Conservation (phyloP, 2,113 vertebrate species). For the Nothobranchius kuhntae region DNA sequence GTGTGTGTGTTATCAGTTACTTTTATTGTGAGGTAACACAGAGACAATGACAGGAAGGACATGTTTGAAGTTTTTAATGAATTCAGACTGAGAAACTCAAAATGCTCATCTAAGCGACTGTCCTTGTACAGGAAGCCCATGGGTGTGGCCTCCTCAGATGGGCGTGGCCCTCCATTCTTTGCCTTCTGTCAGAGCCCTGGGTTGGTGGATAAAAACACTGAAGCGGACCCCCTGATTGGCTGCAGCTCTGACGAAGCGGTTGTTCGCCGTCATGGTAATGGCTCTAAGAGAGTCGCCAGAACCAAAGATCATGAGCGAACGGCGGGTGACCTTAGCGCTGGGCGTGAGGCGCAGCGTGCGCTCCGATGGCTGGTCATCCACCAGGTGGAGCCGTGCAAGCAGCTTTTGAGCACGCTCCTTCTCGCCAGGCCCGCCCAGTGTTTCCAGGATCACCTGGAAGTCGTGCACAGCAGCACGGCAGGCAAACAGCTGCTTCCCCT, state of each 20-base stretch:
- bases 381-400: slow-evolving; percentile 82
- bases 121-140: not conserved
- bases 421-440: slow-evolving; percentile 88
- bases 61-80: slow-evolving; percentile 30
- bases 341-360: slow-evolving; percentile 84
- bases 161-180: slow-evolving; percentile 89
- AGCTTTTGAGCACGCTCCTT: slow-evolving; percentile 84
- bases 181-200: slow-evolving; percentile 92
- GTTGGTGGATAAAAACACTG: slow-evolving; percentile 94
- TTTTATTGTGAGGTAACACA: no score
- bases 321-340: slow-evolving; percentile 90
- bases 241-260: slow-evolving; percentile 92
- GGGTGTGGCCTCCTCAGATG: slow-evolving; percentile 82
- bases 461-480: slow-evolving; percentile 91
- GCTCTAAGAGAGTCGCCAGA: slow-evolving; percentile 91
- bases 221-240: slow-evolving; percentile 94
- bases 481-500: slow-evolving; percentile 90
- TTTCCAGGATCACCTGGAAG: slow-evolving; percentile 91
- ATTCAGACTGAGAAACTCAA: not conserved
- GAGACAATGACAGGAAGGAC: no score
- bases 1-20: no score
- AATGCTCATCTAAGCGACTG: no score
- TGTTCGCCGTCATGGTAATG: slow-evolving; percentile 95
- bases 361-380: slow-evolving; percentile 88
- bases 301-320: slow-evolving; percentile 92